phyloP scores from a whole-genome alignment of 2,113 vertebrate genomes.

The Chauna torquata region DNA sequence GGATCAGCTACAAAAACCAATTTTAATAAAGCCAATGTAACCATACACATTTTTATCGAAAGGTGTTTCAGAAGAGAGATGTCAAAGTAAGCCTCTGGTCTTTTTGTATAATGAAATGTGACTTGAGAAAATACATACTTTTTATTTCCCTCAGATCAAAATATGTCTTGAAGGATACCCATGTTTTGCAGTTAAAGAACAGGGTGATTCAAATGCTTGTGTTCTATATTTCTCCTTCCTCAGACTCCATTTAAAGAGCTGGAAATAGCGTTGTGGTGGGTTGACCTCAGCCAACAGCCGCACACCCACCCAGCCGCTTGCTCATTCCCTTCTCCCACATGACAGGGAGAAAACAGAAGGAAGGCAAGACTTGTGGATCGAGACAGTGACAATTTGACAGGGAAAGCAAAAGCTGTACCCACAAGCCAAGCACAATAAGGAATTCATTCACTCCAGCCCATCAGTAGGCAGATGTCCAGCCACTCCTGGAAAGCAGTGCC shows the following conservation, averaged over 20 bases:
- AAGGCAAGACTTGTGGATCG: accelerated
- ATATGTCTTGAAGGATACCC: background rate
- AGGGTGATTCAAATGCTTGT: background rate
- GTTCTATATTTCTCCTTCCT: background rate
- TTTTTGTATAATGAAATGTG: background rate
- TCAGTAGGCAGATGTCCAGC: background rate
- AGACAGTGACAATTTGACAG: background rate
- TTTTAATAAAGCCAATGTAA: background rate
- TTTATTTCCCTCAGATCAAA: background rate
- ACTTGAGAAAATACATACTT: background rate
- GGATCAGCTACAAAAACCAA: background rate
- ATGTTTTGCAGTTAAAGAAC: background rate
- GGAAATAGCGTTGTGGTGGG: background rate
- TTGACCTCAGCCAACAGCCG: background rate
- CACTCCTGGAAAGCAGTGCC: background rate
- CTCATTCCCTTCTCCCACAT: background rate
- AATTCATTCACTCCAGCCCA: background rate
- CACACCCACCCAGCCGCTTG: background rate
- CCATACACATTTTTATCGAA: background rate
- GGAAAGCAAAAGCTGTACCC: background rate
- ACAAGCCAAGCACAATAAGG: background rate
- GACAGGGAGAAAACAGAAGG: background rate
- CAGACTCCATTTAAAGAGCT: background rate
- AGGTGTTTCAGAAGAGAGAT: background rate
- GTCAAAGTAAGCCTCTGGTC: background rate